A percentile compares a stretch with the other conserved stretches of the same genome.
phyloP scores from a whole-genome alignment of 2,113 vertebrate genomes.

The Microtus montanus region DNA sequence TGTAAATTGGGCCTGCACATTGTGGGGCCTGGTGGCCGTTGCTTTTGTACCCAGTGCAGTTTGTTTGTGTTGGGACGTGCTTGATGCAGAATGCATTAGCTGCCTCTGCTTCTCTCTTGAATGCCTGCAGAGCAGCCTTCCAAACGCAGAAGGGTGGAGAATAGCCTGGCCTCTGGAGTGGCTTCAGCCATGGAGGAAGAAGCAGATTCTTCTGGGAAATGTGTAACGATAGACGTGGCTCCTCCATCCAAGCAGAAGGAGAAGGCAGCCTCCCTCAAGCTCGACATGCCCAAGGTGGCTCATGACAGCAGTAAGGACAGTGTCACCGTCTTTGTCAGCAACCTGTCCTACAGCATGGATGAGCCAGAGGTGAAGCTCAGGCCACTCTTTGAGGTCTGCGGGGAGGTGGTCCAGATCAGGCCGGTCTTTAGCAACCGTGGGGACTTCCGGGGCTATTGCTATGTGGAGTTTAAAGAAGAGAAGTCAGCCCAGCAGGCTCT shows the following conservation, averaged over 20 bases:
- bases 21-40: background rate
- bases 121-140: conserved; percentile 82
- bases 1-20: background rate
- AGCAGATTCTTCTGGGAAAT: conserved; percentile 83
- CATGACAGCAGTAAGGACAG: conserved; percentile 90
- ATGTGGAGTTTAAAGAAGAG: conserved; percentile 92
- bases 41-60: background rate
- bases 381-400: conserved; percentile 90
- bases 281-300: conserved; percentile 83
- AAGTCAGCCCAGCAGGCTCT: conserved; percentile 89
- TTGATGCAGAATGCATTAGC: background rate
- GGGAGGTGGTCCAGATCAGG: conserved; percentile 90
- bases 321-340: conserved; percentile 95
- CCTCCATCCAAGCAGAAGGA: conserved; percentile 79
- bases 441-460: conserved; percentile 94
- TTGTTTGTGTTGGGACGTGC: background rate
- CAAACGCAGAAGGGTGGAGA: conserved; percentile 88
- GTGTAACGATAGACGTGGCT: conserved; percentile 60
- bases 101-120: background rate
- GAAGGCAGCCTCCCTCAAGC: conserved; percentile 76
- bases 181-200: conserved; percentile 87
- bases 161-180: conserved; percentile 57
- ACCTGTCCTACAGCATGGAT: conserved; percentile 91
- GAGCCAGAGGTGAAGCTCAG: conserved; percentile 90
- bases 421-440: conserved; percentile 91